A percentile compares a stretch with the other conserved stretches of the same genome.
These are phyloP conservation scores for Limulus polyphemus DNA, from an alignment of 2,888 invertebrate species.

Conservation along the genomic window DNA sequence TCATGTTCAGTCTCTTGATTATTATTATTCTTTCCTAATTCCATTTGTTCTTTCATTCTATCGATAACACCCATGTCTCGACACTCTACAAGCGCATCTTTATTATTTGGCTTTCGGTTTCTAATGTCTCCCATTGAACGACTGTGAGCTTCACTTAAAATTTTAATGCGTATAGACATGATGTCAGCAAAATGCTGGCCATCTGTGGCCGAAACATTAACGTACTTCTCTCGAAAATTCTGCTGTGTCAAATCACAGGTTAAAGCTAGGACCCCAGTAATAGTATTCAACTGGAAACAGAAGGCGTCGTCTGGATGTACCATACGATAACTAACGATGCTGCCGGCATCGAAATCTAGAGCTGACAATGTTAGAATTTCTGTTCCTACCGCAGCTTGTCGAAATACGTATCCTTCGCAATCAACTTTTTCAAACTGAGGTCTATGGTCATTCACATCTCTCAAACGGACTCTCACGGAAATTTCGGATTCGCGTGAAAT, in stretches of 20 bases:
- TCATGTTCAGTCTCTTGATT: conserved; percentile 31
- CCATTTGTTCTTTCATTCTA: conserved; percentile 58
- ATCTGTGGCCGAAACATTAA: conserved; percentile 84
- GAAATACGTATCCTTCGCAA: conserved; percentile 67
- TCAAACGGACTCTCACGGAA: conserved; percentile 62
- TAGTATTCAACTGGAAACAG: conserved; percentile 65
- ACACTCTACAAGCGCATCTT: conserved; percentile 41
- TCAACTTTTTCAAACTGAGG: conserved; percentile 60
- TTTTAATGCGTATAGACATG: conserved; percentile 57
- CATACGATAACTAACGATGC: conserved; percentile 74
- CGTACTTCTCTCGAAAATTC: conserved; percentile 50
- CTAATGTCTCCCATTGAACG: conserved; percentile 6
- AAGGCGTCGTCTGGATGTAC: conserved; percentile 79
- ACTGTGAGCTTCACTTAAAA: conserved; percentile 41
- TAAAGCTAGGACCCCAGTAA: conserved; percentile 65
- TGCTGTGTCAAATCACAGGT: conserved; percentile 64
- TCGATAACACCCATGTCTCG: conserved; percentile 34
- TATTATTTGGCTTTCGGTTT: neutral
- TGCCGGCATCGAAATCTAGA: conserved; percentile 82
- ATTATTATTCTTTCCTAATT: conserved; percentile 68
- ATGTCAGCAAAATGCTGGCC: conserved; percentile 84
- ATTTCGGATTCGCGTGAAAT: conserved; percentile 83
- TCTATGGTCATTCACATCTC: conserved; percentile 82
- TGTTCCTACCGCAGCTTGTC: conserved; percentile 61
- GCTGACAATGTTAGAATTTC: conserved; percentile 80